phyloP scores from a whole-genome alignment of 2,113 vertebrate genomes.

The Amphilophus citrinellus region DNA sequence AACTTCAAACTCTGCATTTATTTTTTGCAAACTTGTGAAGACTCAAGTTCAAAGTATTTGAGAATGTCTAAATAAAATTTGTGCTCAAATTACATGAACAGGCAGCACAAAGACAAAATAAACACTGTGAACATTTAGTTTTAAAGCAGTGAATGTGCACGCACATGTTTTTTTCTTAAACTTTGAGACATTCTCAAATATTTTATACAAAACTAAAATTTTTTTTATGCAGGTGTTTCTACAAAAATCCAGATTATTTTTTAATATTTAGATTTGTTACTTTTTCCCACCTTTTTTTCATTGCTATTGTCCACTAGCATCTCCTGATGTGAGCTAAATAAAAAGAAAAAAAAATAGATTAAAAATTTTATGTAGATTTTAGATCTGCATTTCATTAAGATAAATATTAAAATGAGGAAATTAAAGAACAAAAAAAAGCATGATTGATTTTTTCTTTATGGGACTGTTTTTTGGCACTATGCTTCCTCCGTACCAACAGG shows the following conservation, averaged over 20 bases:
- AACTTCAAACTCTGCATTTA: neutral
- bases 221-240: neutral
- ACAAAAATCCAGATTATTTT: neutral
- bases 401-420: neutral
- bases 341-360: neutral
- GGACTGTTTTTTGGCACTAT: neutral
- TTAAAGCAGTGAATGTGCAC: neutral
- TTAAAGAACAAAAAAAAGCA: too few relatives aligned
- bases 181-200: conserved; percentile 6
- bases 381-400: neutral
- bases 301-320: neutral
- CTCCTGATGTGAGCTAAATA: rapidly evolving
- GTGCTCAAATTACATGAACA: neutral
- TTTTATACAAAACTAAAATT: neutral
- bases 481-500: neutral
- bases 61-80: neutral
- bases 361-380: neutral
- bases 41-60: neutral
- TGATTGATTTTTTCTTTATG: too few relatives aligned
- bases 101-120: neutral
- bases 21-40: neutral
- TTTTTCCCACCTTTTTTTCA: neutral
- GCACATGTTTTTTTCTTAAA: neutral
- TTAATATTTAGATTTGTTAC: neutral
- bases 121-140: neutral